Evolutionary conservation across 2,888 invertebrate genomes (phyloP).

Genomic region (Dioctria linearis): DNA sequence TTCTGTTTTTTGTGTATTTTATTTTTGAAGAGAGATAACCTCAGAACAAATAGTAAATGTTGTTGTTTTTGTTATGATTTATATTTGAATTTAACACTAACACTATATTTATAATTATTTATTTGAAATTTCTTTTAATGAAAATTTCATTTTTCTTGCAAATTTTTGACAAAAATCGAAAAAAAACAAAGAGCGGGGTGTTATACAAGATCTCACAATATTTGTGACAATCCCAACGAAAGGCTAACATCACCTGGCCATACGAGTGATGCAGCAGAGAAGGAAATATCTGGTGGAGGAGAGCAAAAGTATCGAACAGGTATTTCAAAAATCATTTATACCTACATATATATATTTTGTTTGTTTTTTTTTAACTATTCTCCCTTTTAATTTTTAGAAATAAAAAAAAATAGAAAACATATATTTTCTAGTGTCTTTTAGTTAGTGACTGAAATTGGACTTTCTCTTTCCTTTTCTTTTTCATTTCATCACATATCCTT

Average conservation of each 20-base stretch:
- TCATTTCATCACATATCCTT: slow-evolving; percentile 33
- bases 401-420: not conserved
- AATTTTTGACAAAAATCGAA: not conserved
- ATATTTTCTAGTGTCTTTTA: slow-evolving; percentile 9
- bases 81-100: slow-evolving; percentile 8
- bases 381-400: slow-evolving; percentile 12
- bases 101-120: not conserved
- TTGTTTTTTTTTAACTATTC: not conserved
- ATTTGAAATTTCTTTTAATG: not conserved
- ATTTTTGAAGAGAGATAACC: not conserved
- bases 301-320: slow-evolving; percentile 59
- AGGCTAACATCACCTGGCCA: slow-evolving; percentile 61
- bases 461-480: slow-evolving; percentile 34
- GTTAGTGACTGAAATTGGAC: slow-evolving; percentile 33
- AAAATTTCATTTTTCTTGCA: not conserved
- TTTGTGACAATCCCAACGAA: slow-evolving; percentile 63
- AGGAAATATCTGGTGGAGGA: slow-evolving; percentile 23
- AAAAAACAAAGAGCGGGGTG: slow-evolving; percentile 13
- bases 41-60: slow-evolving; percentile 18
- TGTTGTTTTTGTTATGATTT: slow-evolving; percentile 34
- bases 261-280: slow-evolving; percentile 60
- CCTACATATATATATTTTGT: no score
- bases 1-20: slow-evolving; percentile 23
- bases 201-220: slow-evolving; percentile 60
- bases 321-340: slow-evolving; percentile 53